Conservation (phyloP, 2,797 vertebrate species). For the Botia kubotai region DNA sequence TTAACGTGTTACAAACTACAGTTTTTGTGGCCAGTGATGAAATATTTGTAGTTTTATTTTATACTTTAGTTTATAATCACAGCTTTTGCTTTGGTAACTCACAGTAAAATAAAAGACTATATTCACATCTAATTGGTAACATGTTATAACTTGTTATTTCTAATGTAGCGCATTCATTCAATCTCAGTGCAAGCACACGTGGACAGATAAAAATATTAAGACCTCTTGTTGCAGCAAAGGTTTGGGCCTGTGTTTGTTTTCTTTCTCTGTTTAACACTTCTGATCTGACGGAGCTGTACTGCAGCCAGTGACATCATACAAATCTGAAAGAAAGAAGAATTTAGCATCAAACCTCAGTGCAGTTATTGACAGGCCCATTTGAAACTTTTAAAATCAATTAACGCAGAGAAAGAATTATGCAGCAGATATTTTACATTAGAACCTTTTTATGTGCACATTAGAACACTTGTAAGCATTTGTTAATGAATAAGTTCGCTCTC, state of each 20-base stretch:
- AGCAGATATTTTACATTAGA: too few relatives aligned
- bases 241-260: not conserved
- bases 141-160: constrained; percentile 6
- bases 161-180: not conserved
- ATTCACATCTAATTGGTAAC: constrained; percentile 8
- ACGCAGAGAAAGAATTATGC: not conserved
- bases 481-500: too few relatives aligned
- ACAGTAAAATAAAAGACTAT: constrained; percentile 6
- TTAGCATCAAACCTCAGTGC: not conserved
- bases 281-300: constrained; percentile 65
- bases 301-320: constrained; percentile 66
- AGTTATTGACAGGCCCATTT: not conserved
- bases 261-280: constrained; percentile 18
- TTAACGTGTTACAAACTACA: not conserved
- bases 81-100: constrained; percentile 7
- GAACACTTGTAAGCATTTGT: too few relatives aligned
- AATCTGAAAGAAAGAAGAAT: constrained; percentile 60
- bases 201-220: constrained; percentile 16
- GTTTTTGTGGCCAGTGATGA: not conserved
- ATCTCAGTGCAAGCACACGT: not conserved
- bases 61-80: not conserved
- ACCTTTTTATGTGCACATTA: too few relatives aligned
- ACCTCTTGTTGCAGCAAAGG: not conserved
- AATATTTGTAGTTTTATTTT: not conserved
- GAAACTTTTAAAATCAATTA: not conserved